Evolutionary conservation across 2,888 invertebrate genomes (phyloP).

Genomic region (Beris chalybata): DNA sequence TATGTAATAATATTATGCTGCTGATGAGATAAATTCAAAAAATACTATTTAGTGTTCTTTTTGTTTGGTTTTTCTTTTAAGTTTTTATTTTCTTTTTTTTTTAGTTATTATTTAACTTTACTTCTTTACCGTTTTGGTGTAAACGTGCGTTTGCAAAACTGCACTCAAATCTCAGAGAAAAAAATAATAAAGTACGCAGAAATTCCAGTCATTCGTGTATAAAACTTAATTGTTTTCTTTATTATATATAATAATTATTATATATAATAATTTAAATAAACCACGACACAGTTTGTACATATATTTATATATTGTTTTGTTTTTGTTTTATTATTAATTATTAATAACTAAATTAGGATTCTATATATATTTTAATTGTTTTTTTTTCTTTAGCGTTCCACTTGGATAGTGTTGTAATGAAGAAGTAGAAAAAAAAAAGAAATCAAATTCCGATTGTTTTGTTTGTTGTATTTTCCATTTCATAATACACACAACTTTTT

Average conservation of each 20-base stretch:
- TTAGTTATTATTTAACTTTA: neutral
- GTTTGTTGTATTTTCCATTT: neutral
- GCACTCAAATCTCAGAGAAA: slow-evolving; percentile 16
- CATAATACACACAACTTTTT: neutral
- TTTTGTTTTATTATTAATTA: slow-evolving; percentile 27
- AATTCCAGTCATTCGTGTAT: slow-evolving; percentile 18
- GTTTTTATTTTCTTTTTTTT: neutral
- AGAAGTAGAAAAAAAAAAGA: slow-evolving; percentile 15
- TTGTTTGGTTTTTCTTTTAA: slow-evolving; percentile 13
- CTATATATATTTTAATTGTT: slow-evolving; percentile 9
- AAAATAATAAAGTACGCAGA: slow-evolving; percentile 18
- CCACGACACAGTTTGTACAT: slow-evolving; percentile 37
- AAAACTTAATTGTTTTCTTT: slow-evolving; percentile 9
- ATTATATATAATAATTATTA: slow-evolving; percentile 26
- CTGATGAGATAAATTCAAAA: slow-evolving; percentile 30
- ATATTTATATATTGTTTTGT: slow-evolving; percentile 34
- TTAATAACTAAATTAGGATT: slow-evolving; percentile 26
- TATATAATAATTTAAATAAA: slow-evolving; percentile 35
- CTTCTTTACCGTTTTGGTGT: neutral
- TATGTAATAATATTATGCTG: slow-evolving; percentile 15
- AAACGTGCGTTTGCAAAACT: slow-evolving; percentile 9
- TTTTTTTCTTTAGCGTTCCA: slow-evolving; percentile 4
- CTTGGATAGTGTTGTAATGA: neutral
- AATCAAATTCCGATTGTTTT: slow-evolving; percentile 1
- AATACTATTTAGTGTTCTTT: slow-evolving; percentile 17